phyloP scores from a whole-genome alignment of 2,888 invertebrate species.

The Leptinotarsa peninsularis region DNA sequence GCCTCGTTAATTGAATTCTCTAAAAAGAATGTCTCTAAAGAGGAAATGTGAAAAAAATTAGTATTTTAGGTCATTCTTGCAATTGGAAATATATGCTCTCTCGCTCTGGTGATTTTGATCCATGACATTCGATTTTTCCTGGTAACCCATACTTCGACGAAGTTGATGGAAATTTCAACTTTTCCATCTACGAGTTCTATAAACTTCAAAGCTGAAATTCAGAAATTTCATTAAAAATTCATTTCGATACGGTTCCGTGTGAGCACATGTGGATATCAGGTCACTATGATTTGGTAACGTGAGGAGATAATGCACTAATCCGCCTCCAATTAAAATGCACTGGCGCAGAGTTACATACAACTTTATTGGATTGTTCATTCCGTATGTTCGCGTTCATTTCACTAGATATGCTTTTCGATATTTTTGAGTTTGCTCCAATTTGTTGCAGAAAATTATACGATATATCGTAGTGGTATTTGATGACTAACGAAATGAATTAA shows the following conservation, averaged over 20 bases:
- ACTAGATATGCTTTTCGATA: not conserved
- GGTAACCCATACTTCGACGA: no score
- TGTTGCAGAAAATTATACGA: not conserved
- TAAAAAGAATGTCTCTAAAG: no score
- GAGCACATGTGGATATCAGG: constrained; percentile 32
- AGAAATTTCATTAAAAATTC: not conserved
- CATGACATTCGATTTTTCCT: no score
- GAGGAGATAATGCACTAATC: constrained; percentile 49
- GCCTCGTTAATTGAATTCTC: no score
- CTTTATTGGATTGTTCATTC: constrained; percentile 38
- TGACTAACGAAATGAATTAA: no score
- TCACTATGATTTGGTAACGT: constrained; percentile 47
- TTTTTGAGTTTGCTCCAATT: not conserved
- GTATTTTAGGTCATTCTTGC: no score
- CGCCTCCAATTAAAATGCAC: constrained; percentile 46
- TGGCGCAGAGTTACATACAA: constrained; percentile 39
- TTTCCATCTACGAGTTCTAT: not conserved
- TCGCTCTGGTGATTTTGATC: no score
- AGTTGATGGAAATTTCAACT: not conserved
- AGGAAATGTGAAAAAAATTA: no score
- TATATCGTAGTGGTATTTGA: not conserved
- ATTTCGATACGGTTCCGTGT: not conserved
- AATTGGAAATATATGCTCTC: no score
- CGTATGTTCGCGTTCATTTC: not conserved
- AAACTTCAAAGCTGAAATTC: not conserved